These are phyloP conservation scores for Diaperis boleti DNA, from an alignment of 2,888 invertebrate species.

Conservation along the genomic window DNA sequence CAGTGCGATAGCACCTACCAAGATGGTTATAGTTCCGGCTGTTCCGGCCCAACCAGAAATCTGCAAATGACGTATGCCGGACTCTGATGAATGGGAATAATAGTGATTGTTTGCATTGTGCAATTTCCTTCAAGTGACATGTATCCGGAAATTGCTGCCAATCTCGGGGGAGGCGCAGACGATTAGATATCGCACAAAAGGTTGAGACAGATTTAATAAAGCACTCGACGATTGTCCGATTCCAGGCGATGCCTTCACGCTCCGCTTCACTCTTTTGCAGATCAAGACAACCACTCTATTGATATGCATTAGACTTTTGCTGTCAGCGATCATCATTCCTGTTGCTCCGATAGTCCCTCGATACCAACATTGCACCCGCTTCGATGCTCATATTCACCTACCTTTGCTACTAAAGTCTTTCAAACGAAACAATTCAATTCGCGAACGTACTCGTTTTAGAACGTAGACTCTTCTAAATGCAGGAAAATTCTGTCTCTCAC, in stretches of 20 bases:
- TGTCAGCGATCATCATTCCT: conserved; percentile 49
- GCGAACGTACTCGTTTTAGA: not conserved
- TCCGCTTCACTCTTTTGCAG: conserved; percentile 52
- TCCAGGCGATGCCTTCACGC: conserved; percentile 60
- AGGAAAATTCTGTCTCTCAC: too few relatives aligned
- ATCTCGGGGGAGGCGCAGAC: conserved; percentile 63
- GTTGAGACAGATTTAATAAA: conserved; percentile 65
- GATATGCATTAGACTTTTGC: conserved; percentile 63
- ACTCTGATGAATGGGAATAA: conserved; percentile 61
- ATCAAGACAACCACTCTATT: conserved; percentile 56
- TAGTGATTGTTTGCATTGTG: conserved; percentile 65
- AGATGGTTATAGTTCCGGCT: conserved; percentile 10
- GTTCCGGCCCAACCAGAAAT: conserved; percentile 13
- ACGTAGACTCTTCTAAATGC: not conserved
- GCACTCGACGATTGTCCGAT: conserved; percentile 65
- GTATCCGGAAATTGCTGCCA: conserved; percentile 68
- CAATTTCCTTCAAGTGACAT: conserved; percentile 66
- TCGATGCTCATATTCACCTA: conserved; percentile 54
- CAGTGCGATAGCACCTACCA: not conserved
- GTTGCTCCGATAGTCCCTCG: conserved; percentile 46
- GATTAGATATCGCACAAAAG: conserved; percentile 66
- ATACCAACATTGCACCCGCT: conserved; percentile 53
- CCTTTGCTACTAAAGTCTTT: conserved; percentile 19
- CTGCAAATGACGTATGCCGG: conserved; percentile 38
- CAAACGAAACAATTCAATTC: conserved; percentile 37